Conservation (phyloP, 2,797 vertebrate genomes). For the Darevskia mixta region DNA sequence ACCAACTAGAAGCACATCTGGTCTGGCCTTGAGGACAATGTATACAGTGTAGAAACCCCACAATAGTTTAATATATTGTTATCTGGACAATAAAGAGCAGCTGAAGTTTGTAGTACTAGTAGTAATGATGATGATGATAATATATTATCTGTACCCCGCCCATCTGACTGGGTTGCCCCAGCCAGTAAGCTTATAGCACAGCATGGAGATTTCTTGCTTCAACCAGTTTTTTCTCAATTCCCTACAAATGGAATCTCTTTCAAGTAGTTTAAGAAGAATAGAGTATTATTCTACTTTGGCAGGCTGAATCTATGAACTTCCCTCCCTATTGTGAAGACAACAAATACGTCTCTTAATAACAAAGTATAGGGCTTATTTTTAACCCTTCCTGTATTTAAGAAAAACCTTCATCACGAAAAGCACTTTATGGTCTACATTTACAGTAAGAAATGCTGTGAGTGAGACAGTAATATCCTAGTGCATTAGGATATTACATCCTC, state of each 20-base stretch:
- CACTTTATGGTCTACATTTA: constrained; percentile 46
- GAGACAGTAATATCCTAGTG: constrained; percentile 59
- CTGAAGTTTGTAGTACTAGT: not conserved
- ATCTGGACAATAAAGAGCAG: not conserved
- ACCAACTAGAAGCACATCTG: not conserved
- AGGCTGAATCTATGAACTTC: not conserved
- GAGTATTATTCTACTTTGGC: constrained; percentile 43
- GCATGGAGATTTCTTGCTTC: not conserved
- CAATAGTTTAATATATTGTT: not conserved
- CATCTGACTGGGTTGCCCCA: too few relatives aligned
- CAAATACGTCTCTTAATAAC: not conserved
- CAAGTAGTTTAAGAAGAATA: constrained; percentile 56
- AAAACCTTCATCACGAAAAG: constrained; percentile 20
- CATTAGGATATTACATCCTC: not conserved
- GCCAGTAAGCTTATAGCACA: not conserved
- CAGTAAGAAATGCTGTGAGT: constrained; percentile 56
- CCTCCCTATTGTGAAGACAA: constrained; percentile 49
- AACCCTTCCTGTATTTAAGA: constrained; percentile 43
- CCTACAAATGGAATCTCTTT: constrained; percentile 32
- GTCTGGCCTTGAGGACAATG: not conserved
- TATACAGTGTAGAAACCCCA: not conserved
- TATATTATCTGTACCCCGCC: too few relatives aligned
- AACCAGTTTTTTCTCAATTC: not conserved
- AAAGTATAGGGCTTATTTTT: not conserved
- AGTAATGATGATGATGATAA: not conserved